Evolutionary conservation across 92 coral and sea anemone genomes (phyloP), one percentile per base, ranked within the genome.

Genomic region (Galaxea fascicularis): DNA sequence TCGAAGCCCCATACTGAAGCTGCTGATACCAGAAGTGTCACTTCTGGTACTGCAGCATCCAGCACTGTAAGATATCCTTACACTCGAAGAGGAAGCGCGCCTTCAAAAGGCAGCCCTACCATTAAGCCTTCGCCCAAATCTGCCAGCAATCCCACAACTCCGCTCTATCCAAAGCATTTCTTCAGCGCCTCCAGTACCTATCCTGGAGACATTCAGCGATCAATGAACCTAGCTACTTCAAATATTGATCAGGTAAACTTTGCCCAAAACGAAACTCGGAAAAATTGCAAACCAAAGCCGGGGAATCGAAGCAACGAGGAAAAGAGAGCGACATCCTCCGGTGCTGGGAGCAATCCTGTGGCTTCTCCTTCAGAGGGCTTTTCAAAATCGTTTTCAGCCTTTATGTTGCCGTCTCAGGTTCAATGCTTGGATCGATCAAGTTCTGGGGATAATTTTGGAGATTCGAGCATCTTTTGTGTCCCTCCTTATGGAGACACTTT

Each of bases 131-230:
- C 86, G 7, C 31, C 41, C 39, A 71, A 82, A 71, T 28, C 86
- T 10, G 56, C 78, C 28, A 82, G 86, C 60, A 82, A 82, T 58
- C 86, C 86, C 22, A 41, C 86, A 9, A 70, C 69, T 21, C 86
- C 78, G 11, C 71, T 39, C 15, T 0, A 70, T 20, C 22, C 66
- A 65, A 65, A 65, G 1, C 57, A 70, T 21, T 82, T 82, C 47
- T 82, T 82, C 10, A 44, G 78, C 9, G 26, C 71, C 18, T 14
- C 56, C 10, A 58, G 58, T 4, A 30, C 59, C 51, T 65, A 17
- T 51, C 65, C 35, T 53, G 27, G 49, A 45, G 49, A 49, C 63
- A 17, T 22, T 24, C 39, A 17, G 4, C 30, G 65, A 15, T 51
- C 21, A 28, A 10, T 28, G 14, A 46, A 49, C 44, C 29, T 52